Conservation (phyloP, 2,113 vertebrate species). For the Ciconia maguari region DNA sequence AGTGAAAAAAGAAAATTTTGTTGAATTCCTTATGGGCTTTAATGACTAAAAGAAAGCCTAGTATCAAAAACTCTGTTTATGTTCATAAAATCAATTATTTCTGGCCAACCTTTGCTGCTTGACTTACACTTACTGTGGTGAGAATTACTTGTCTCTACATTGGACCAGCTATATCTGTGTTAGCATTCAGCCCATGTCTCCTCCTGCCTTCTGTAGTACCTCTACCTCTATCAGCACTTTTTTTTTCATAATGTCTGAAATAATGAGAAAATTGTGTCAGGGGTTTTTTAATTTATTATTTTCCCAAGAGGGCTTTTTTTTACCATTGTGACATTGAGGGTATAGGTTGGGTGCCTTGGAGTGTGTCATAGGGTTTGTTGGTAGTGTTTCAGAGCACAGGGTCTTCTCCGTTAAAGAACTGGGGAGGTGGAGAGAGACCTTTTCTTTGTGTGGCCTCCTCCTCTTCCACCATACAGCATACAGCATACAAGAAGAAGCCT, state of each 20-base stretch:
- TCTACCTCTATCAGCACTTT: not conserved
- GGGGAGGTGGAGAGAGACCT: not conserved
- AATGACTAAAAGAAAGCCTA: not conserved
- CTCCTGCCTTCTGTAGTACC: not conserved
- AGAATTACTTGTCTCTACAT: not conserved
- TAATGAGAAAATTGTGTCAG: not conserved
- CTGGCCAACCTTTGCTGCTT: not conserved
- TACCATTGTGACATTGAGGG: rapidly evolving
- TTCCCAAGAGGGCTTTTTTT: not conserved
- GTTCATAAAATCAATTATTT: not conserved
- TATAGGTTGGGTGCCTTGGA: not conserved
- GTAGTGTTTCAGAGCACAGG: not conserved
- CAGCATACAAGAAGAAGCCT: rapidly evolving
- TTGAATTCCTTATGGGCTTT: not conserved
- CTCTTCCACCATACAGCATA: not conserved
- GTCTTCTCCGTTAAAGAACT: not conserved
- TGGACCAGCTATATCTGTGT: not conserved
- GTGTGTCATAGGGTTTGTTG: not conserved
- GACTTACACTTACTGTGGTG: rapidly evolving
- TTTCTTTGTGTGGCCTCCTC: not conserved
- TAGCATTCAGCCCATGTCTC: not conserved
- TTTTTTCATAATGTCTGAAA: not conserved
- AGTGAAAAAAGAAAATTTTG: not conserved
- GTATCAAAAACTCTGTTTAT: not conserved
- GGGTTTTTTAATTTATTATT: not conserved